Evolutionary conservation across 2,797 vertebrate species (phyloP).

Genomic region (Acipenser transmontanus): DNA sequence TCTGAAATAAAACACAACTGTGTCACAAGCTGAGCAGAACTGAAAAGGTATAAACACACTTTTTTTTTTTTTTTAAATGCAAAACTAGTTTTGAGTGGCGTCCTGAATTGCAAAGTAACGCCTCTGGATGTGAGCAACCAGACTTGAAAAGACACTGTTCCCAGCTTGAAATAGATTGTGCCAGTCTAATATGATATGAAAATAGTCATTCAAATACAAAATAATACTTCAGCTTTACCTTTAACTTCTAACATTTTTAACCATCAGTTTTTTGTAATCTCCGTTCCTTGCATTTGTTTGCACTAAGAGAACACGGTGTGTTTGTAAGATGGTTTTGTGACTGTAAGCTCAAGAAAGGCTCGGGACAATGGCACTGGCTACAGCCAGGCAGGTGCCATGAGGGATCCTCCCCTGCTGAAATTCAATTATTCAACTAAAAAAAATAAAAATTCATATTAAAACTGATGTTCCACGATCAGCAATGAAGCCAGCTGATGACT

Average conservation of each 20-base stretch:
- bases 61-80: constrained; percentile 24
- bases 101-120: constrained; percentile 4
- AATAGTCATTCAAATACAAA: no score
- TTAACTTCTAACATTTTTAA: no score
- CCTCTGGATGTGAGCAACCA: constrained; percentile 15
- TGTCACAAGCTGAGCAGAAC: constrained; percentile 12
- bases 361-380: no score
- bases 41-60: constrained; percentile 20
- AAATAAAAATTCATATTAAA: constrained; percentile 7
- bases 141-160: constrained; percentile 52
- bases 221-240: no score
- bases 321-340: no score
- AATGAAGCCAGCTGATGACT: constrained; percentile 7
- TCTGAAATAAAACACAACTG: constrained; percentile 11
- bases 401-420: no score
- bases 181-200: constrained; percentile 23
- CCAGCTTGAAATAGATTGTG: constrained; percentile 38
- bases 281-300: no score
- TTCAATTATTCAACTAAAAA: constrained; percentile 11
- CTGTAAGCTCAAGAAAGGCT: no score
- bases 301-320: no score
- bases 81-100: constrained; percentile 25
- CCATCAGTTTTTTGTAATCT: no score
- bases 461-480: not conserved
- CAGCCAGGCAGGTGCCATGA: no score